Evolutionary conservation across 2,797 vertebrate genomes (phyloP).

Genomic region (Eulemur coronatus): DNA sequence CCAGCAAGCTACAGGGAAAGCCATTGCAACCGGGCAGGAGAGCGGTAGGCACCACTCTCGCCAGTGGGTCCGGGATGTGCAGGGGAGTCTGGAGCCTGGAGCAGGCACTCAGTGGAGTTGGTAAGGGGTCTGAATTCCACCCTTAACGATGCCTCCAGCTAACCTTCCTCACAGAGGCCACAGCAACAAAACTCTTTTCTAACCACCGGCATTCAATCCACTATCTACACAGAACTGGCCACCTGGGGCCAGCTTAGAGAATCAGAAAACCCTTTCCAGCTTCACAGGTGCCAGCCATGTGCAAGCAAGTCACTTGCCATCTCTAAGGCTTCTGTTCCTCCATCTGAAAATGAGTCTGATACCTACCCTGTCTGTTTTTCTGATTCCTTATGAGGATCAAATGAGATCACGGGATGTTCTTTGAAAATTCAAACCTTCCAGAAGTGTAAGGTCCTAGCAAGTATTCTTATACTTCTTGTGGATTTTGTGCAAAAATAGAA

Average conservation of each 20-base stretch:
- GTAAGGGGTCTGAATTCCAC: not conserved
- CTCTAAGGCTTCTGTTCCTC: not conserved
- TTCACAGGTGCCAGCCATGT: not conserved
- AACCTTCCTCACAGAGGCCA: not conserved
- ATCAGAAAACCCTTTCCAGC: not conserved
- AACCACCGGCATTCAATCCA: not conserved
- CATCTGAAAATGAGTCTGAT: not conserved
- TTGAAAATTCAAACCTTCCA: conserved; percentile 28
- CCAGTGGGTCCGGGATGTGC: not conserved
- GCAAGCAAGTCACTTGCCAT: not conserved
- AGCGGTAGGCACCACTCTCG: not conserved
- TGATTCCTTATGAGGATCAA: conserved; percentile 4
- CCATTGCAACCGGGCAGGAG: not conserved
- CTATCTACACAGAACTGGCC: not conserved
- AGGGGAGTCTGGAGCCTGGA: not conserved
- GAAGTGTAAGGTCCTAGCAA: not conserved
- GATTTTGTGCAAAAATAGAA: not conserved
- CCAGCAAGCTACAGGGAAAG: not conserved
- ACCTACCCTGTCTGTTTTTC: not conserved
- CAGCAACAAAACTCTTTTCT: not conserved
- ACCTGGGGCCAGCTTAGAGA: not conserved
- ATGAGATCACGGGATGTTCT: not conserved
- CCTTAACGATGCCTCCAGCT: not conserved
- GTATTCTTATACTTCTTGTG: not conserved
- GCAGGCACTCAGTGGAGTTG: not conserved